Percentiles rank a stretch among this genome's conserved stretches.
These are phyloP conservation scores for Melangyna quadrimaculata DNA, from an alignment of 2,888 invertebrate genomes.

Conservation along the genomic window DNA sequence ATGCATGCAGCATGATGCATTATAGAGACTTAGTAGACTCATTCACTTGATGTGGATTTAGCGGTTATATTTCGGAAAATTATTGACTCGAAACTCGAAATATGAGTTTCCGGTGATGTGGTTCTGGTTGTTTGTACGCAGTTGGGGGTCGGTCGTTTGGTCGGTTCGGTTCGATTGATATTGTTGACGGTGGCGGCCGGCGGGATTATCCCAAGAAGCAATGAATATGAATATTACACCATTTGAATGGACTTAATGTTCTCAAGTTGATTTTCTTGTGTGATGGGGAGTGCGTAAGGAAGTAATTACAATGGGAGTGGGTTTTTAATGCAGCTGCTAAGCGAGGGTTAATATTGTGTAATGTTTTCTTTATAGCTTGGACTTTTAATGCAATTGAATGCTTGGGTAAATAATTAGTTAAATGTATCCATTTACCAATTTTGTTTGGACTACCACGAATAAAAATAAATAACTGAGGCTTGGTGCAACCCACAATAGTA, in stretches of 20 bases:
- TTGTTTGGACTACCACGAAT: too few relatives aligned
- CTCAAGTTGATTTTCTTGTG: neutral
- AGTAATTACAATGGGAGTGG: neutral
- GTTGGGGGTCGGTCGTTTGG: slow-evolving; percentile 12
- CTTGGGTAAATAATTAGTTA: neutral
- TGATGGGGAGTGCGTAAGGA: neutral
- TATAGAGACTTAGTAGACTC: slow-evolving; percentile 6
- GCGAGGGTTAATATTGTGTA: neutral
- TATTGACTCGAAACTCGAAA: slow-evolving; percentile 30
- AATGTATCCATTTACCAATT: too few relatives aligned
- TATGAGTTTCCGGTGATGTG: slow-evolving; percentile 55
- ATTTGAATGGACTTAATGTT: neutral
- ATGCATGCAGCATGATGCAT: slow-evolving; percentile 32
- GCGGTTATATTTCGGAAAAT: slow-evolving; percentile 23
- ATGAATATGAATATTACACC: neutral
- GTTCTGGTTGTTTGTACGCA: slow-evolving; percentile 1
- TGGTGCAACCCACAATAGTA: too few relatives aligned
- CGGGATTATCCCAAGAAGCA: neutral
- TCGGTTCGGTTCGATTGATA: neutral
- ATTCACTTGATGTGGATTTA: slow-evolving; percentile 35
- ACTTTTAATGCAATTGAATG: neutral
- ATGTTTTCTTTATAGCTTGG: neutral
- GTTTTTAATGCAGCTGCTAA: neutral
- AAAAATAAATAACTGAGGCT: too few relatives aligned
- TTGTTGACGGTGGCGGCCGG: too few relatives aligned